A percentile compares a stretch with the other conserved stretches of the same genome.
These are phyloP conservation scores for Petrocephalus microphthalmus DNA, from an alignment of 2,113 vertebrate species.

Conservation along the genomic window DNA sequence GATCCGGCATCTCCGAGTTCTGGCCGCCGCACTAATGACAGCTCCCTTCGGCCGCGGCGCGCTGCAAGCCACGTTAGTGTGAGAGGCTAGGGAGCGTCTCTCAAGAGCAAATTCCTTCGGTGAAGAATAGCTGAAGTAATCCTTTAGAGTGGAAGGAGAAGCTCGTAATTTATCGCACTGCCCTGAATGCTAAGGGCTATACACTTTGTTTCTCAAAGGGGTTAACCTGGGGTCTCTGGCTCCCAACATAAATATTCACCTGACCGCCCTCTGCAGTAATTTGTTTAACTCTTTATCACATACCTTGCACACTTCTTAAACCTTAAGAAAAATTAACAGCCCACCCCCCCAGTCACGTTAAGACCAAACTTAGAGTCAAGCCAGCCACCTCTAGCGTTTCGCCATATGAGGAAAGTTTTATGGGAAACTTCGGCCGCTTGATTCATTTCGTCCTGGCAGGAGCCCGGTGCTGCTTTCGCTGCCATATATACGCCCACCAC, in stretches of 20 bases:
- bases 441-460: conserved; percentile 10
- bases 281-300: neutral
- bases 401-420: neutral
- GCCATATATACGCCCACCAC: neutral
- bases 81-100: neutral
- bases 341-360: neutral
- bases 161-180: neutral
- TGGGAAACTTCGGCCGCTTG: neutral
- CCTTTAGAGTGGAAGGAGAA: neutral
- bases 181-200: neutral
- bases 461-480: neutral
- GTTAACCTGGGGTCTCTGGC: neutral
- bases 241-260: neutral
- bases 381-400: neutral
- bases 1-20: neutral
- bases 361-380: neutral
- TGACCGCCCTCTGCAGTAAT: neutral
- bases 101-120: conserved; percentile 7
- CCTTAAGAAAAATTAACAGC: neutral
- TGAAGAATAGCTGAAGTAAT: neutral
- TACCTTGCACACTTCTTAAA: neutral
- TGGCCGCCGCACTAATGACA: neutral
- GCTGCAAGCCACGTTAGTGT: neutral
- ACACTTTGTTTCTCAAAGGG: neutral
- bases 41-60: neutral